These are phyloP conservation scores for Phalanger gymnotis DNA, from an alignment of 2,797 vertebrate genomes.

Conservation along the genomic window DNA sequence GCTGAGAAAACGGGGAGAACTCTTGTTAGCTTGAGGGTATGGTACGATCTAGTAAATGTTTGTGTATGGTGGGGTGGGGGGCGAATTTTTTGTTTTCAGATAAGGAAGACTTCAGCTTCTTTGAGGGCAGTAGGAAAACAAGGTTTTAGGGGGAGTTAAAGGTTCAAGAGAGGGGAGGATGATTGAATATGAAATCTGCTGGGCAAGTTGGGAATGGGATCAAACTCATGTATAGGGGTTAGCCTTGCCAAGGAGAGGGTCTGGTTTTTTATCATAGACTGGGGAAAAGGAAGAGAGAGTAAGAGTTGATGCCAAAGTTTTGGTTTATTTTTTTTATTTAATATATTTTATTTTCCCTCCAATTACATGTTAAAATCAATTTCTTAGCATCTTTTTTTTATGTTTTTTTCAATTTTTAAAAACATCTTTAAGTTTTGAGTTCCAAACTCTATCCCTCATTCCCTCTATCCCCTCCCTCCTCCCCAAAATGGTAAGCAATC, in stretches of 20 bases:
- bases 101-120: neutral
- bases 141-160: neutral
- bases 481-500: too few species aligned
- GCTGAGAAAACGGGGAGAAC: neutral
- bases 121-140: neutral
- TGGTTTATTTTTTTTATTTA: too few species aligned
- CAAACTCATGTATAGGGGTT: neutral
- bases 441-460: too few species aligned
- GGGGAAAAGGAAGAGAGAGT: neutral
- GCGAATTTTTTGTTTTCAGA: neutral
- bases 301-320: too few species aligned
- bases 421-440: too few species aligned
- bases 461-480: too few species aligned
- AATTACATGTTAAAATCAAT: too few species aligned
- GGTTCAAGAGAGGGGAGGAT: neutral
- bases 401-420: too few species aligned
- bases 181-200: neutral
- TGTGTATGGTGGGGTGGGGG: neutral
- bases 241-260: neutral
- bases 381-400: too few species aligned
- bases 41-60: neutral
- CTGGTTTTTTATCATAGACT: neutral
- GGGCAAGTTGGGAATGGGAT: neutral
- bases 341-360: too few species aligned
- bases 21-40: neutral